phyloP scores from a whole-genome alignment of 1,140 invertebrate species.

The Diabrotica virgifera region DNA sequence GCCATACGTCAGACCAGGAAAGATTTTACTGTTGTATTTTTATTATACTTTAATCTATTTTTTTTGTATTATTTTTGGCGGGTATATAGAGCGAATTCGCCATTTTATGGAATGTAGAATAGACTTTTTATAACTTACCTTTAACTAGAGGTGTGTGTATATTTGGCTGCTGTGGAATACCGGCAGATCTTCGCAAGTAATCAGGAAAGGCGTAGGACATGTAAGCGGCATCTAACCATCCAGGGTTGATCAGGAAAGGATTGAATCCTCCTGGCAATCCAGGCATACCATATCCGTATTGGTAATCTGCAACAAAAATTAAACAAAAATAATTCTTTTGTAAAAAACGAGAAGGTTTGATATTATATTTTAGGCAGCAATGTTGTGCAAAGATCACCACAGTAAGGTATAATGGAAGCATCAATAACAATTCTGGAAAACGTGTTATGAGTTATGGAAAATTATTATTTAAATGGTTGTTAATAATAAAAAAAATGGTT shows the following conservation, averaged over 20 bases:
- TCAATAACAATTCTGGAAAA: too few species aligned
- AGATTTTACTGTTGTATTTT: too few species aligned
- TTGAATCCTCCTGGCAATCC: conserved; percentile 66
- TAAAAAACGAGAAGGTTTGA: too few species aligned
- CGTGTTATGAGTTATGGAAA: too few species aligned
- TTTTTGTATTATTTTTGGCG: too few species aligned
- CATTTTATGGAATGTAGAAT: too few species aligned
- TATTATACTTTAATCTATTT: too few species aligned
- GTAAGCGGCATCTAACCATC: conserved; percentile 74
- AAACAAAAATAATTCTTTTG: neutral
- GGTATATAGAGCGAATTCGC: too few species aligned
- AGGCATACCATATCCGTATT: conserved; percentile 59
- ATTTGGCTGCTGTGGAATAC: conserved; percentile 50
- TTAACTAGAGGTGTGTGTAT: conserved; percentile 50
- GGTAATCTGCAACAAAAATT: conserved; percentile 60
- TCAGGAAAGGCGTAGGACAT: conserved; percentile 70
- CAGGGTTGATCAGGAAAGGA: conserved; percentile 68
- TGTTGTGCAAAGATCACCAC: neutral
- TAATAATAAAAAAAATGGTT: too few species aligned
- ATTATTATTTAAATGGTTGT: too few species aligned
- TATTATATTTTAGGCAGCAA: neutral
- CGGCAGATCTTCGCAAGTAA: conserved; percentile 53
- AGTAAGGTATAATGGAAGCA: too few species aligned
- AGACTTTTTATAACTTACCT: conserved; percentile 51
- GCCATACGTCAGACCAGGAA: too few species aligned